phyloP scores from a whole-genome alignment of 2,797 vertebrate species.

The Rhabdomys pumilio region DNA sequence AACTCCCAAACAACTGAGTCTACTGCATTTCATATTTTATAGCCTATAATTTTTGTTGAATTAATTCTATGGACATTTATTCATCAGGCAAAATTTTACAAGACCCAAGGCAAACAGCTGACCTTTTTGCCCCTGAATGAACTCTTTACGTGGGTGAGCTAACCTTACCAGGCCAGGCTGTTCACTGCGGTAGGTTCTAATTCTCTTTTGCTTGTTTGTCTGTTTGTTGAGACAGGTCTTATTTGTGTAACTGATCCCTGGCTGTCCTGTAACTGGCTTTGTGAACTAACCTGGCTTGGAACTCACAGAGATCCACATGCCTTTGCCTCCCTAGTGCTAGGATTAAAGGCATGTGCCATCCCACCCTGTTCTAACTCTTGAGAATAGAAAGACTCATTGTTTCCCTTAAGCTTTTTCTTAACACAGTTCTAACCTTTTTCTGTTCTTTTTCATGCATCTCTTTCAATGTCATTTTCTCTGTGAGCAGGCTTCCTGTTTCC shows the following conservation, averaged over 20 bases:
- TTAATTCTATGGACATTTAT: neutral
- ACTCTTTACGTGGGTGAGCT: slow-evolving; percentile 26
- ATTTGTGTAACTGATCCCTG: neutral
- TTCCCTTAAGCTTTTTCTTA: neutral
- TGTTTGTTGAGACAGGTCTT: neutral
- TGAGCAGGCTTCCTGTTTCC: neutral
- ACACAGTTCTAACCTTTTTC: neutral
- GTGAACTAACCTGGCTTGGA: neutral
- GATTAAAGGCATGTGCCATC: neutral
- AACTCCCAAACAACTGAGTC: neutral
- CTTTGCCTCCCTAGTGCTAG: neutral
- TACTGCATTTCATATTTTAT: slow-evolving; percentile 2
- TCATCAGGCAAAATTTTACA: neutral
- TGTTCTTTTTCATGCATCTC: neutral
- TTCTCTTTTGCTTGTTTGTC: neutral
- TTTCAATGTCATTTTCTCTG: neutral
- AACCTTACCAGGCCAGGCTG: neutral
- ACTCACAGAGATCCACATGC: neutral
- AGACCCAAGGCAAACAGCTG: slow-evolving; percentile 3
- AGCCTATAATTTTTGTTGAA: neutral
- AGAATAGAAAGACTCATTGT: neutral
- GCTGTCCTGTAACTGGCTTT: neutral
- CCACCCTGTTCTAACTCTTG: neutral
- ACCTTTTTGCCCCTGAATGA: neutral
- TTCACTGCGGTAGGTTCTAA: neutral